These are phyloP conservation scores for Colostygia pectinataria DNA, from an alignment of 2,888 invertebrate genomes.

Conservation along the genomic window DNA sequence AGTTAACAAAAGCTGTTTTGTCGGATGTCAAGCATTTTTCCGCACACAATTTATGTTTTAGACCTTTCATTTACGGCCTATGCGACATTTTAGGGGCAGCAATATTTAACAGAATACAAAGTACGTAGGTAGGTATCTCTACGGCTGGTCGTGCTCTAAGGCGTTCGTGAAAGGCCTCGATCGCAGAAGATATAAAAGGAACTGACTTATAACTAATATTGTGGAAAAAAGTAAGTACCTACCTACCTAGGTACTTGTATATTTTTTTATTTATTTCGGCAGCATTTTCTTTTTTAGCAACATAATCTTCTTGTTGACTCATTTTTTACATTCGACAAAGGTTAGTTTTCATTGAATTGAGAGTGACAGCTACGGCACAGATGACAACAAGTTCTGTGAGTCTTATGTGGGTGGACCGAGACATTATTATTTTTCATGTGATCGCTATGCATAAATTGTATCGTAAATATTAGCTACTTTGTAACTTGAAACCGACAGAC, in stretches of 20 bases:
- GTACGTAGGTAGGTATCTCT: too few relatives aligned
- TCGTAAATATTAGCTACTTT: slow-evolving; percentile 21
- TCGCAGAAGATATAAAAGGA: background rate
- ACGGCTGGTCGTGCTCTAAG: slow-evolving; percentile 37
- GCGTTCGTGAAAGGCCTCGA: slow-evolving; percentile 32
- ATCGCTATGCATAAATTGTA: slow-evolving; percentile 10
- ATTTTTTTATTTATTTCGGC: too few relatives aligned
- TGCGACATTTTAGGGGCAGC: slow-evolving; percentile 30
- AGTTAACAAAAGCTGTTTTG: slow-evolving; percentile 11
- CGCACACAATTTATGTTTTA: slow-evolving; percentile 30
- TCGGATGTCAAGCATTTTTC: slow-evolving; percentile 26
- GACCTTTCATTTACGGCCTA: slow-evolving; percentile 31
- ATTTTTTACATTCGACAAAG: too few relatives aligned
- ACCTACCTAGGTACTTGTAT: too few relatives aligned
- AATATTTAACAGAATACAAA: slow-evolving; percentile 42
- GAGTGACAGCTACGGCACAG: too few relatives aligned
- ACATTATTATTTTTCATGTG: slow-evolving; percentile 31
- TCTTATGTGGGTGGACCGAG: background rate
- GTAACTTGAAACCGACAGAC: slow-evolving; percentile 9
- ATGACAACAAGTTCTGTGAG: too few relatives aligned
- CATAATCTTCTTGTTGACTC: too few relatives aligned
- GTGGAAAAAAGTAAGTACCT: background rate
- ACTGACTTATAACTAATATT: too few relatives aligned
- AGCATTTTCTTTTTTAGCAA: too few relatives aligned
- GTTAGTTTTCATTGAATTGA: background rate